Evolutionary conservation across 2,113 vertebrate genomes (phyloP).

Genomic region (Anseranas semipalmata): DNA sequence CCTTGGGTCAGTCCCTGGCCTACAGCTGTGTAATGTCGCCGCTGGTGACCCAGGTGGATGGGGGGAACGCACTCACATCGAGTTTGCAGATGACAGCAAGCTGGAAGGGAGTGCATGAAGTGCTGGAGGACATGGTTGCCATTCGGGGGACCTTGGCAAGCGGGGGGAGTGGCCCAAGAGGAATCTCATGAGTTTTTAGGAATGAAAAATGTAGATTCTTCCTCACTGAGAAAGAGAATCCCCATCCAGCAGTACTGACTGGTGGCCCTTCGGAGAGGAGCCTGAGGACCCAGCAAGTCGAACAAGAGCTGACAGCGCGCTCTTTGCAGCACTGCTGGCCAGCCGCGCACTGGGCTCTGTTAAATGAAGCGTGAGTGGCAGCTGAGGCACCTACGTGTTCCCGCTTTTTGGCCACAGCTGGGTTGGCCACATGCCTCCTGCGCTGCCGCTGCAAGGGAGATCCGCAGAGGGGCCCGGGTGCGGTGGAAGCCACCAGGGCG

Average conservation of each 20-base stretch:
- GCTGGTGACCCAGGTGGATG: background rate
- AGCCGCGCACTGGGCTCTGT: rapidly evolving
- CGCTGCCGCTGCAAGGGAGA: background rate
- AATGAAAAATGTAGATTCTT: background rate
- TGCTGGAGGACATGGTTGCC: background rate
- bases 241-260: rapidly evolving
- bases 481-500: too few species aligned
- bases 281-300: background rate
- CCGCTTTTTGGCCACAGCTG: background rate
- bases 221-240: background rate
- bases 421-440: background rate
- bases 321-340: background rate
- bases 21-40: background rate
- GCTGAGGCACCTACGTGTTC: background rate
- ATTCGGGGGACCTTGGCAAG: background rate
- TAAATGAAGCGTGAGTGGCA: background rate
- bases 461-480: background rate
- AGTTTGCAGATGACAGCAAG: background rate
- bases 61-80: rapidly evolving
- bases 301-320: background rate
- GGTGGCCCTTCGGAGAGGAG: background rate
- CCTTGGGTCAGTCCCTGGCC: background rate
- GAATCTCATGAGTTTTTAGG: background rate
- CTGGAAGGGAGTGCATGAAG: background rate
- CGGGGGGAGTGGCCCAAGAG: background rate